Evolutionary conservation across 2,113 vertebrate genomes (phyloP), one percentile per base, ranked within the genome.

Genomic region (Notarius lentiginosus): DNA sequence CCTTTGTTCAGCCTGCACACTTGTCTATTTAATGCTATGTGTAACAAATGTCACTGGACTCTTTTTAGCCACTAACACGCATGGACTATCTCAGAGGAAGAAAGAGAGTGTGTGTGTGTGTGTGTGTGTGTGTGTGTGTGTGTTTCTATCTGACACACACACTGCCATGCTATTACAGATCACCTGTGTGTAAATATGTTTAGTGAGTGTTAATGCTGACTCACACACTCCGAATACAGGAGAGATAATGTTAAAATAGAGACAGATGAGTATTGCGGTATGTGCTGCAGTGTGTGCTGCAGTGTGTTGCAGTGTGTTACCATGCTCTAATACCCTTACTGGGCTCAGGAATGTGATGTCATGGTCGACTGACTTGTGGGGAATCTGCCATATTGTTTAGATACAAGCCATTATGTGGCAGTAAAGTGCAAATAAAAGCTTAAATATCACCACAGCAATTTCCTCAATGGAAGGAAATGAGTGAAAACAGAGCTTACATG

Each of bases 51-150:
- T 27, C 51, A 27, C 49, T 2, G 15, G 75, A 75, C 41, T 47
- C 58, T 55, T 55, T 55, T 55, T 55, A 58, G 56, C 56, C 17
- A 22, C 61, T 7, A 63, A 27, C 22, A 30, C 76, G 17, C 7
- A 49, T 49, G 24, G 72, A 49, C 72, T 75, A 24, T 47, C 17
- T 84, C 5, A 24, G 53, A 97, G n/a, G 98, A 96, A 88, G 97
- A 98, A 84, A 8, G 22, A n/a, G 68, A 47, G 68, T 7, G 97
- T 97, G n/a, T 99, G 96, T 89, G 97, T 60, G 68, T 60, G 68
- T 7, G n/a, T n/a, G n/a, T n/a, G n/a, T n/a, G n/a, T n/a, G n/a
- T n/a, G 97, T 97, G n/a, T 99, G 96, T 89, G 97, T 99, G 84
- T 17, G 2, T 66, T 5, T 66, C n/a, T 7, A 0, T 66, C n/a